Percentiles rank a stretch among this genome's conserved stretches.
These are phyloP conservation scores for Silurus asotus DNA, from an alignment of 2,113 vertebrate genomes.

Conservation along the genomic window DNA sequence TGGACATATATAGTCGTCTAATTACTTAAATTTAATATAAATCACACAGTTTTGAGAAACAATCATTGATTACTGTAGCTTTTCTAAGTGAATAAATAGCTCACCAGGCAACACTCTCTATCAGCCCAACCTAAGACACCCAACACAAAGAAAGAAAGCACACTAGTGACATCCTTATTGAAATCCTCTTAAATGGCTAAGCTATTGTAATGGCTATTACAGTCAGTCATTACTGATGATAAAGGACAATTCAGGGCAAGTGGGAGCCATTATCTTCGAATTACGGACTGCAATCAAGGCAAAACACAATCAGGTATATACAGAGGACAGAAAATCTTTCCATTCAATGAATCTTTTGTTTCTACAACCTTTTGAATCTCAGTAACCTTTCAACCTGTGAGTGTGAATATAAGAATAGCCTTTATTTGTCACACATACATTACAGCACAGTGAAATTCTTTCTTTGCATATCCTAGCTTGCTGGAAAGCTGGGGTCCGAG, in stretches of 20 bases:
- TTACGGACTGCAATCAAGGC: neutral
- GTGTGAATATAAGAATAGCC: too few species aligned
- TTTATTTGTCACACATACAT: too few species aligned
- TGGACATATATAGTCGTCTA: too few species aligned
- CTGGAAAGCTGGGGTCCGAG: too few species aligned
- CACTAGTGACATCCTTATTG: neutral
- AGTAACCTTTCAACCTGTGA: too few species aligned
- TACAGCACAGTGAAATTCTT: too few species aligned
- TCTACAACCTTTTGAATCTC: too few species aligned
- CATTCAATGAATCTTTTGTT: too few species aligned
- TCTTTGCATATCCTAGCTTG: too few species aligned
- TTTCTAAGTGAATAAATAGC: neutral
- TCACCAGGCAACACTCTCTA: too few species aligned
- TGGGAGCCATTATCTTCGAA: neutral
- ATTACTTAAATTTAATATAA: too few species aligned
- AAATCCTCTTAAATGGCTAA: slow-evolving; percentile 3
- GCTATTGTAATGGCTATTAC: neutral
- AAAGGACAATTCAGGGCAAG: neutral
- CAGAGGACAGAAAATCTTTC: too few species aligned
- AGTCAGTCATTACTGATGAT: neutral
- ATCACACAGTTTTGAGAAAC: neutral
- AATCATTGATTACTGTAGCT: neutral
- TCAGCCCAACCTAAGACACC: neutral
- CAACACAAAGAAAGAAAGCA: neutral
- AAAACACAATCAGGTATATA: neutral